Evolutionary conservation across 2,113 vertebrate genomes (phyloP), one percentile per base, ranked within the genome.

Genomic region (Ciconia stormi): DNA sequence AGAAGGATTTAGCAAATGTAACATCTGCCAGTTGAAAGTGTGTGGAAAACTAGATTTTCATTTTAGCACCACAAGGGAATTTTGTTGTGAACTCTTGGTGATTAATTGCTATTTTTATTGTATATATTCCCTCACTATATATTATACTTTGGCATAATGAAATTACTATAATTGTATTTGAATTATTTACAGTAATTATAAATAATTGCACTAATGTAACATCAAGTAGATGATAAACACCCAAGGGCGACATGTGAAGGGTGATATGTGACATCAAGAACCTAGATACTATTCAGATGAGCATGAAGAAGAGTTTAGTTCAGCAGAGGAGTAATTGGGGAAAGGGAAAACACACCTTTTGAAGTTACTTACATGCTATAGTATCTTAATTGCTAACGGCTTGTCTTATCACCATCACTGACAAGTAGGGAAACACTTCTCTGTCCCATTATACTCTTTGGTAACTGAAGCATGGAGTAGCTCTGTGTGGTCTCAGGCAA

Each of bases 181-280:
- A 89, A 96, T 96, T 95, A 96, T 96, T 96, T 97, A 94, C 56
- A 82, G 84, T 91, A 91, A 94, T 96, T 97, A 95, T 84, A 76
- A 89, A 91, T 96, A 96, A 95, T 96, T 91, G 62, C 73, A 19
- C 47, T 82, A 94, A 87, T 93, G 52, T 87, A 94, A 82, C 36
- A 56, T 85, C 73, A 87, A 85, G 67, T 61, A 55, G 65, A 94
- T 44, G 61, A 76, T 96, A 89, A 97, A 97, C 70, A 90, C 84
- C 81, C 70, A 52, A 40, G 70, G 93, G 95, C 18, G 0, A 49
- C 58, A 46, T 0, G 3, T 71, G 69, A 81, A 96, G 38, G 93
- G 95, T 18, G 0, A 49, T 62, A 46, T 0, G 3, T 71, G 69
- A 81, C 96, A 84, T 95, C 18, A 38, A 66, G 56, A 95, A 26